phyloP scores from a whole-genome alignment of 2,888 invertebrate genomes.

The Apeira syringaria region DNA sequence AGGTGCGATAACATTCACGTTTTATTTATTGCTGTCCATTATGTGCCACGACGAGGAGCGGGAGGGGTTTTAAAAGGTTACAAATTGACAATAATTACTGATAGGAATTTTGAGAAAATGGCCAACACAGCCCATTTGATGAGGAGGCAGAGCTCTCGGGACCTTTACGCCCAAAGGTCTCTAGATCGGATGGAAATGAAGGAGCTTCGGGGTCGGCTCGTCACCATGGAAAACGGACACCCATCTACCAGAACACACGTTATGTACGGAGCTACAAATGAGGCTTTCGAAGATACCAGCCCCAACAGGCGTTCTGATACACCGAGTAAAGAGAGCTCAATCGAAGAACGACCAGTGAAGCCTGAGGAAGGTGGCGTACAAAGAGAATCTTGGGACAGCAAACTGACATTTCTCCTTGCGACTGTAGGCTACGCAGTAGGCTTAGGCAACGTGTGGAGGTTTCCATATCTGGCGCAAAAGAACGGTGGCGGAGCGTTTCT shows the following conservation, averaged over 20 bases:
- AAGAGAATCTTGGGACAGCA: slow-evolving; percentile 96
- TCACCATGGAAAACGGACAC: slow-evolving; percentile 87
- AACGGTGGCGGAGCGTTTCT: slow-evolving; percentile 98
- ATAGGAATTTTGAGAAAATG: slow-evolving; percentile 81
- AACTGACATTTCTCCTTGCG: slow-evolving; percentile 94
- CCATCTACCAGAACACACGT: slow-evolving; percentile 72
- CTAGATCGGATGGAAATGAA: slow-evolving; percentile 94
- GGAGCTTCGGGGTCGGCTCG: slow-evolving; percentile 91
- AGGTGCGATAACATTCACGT: slow-evolving; percentile 45
- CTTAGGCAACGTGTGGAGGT: slow-evolving; percentile 97
- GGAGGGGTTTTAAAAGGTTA: slow-evolving; percentile 46
- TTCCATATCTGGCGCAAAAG: slow-evolving; percentile 97
- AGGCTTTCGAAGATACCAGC: slow-evolving; percentile 87
- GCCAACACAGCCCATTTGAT: slow-evolving; percentile 95
- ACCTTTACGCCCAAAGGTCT: slow-evolving; percentile 91
- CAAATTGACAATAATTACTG: slow-evolving; percentile 42
- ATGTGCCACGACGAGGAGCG: slow-evolving; percentile 70
- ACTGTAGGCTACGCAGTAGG: slow-evolving; percentile 98
- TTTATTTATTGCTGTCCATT: slow-evolving; percentile 57
- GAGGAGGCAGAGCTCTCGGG: slow-evolving; percentile 94
- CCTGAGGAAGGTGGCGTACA: slow-evolving; percentile 90
- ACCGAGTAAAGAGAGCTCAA: slow-evolving; percentile 85
- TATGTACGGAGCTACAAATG: slow-evolving; percentile 94
- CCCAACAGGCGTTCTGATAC: slow-evolving; percentile 70
- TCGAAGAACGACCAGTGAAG: slow-evolving; percentile 85